Percentiles rank a stretch among this genome's conserved stretches.
phyloP scores from a whole-genome alignment of 1,140 invertebrate species.

The Drosophila serrata region DNA sequence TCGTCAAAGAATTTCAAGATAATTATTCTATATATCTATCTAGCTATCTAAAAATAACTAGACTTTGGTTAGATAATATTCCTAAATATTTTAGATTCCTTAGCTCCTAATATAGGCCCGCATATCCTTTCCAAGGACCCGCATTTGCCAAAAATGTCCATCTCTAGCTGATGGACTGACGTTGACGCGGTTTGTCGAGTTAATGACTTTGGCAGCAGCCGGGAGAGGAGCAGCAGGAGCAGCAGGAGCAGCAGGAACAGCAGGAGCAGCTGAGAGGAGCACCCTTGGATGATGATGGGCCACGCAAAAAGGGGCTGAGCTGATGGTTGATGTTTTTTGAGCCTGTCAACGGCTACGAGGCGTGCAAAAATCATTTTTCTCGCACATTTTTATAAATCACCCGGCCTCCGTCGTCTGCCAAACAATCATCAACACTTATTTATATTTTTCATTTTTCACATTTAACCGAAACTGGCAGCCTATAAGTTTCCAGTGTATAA shows the following conservation, averaged over 20 bases:
- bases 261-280: conserved; percentile 17
- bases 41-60: no score
- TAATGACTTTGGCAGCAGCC: conserved; percentile 77
- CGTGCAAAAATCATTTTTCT: conserved; percentile 83
- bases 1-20: no score
- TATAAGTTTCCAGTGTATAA: conserved; percentile 54
- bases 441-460: conserved; percentile 77
- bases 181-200: conserved; percentile 75
- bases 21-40: no score
- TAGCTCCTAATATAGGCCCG: not conserved
- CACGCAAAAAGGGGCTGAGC: conserved; percentile 6
- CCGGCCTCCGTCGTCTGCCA: conserved; percentile 15
- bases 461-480: conserved; percentile 66
- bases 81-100: not conserved
- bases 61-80: no score
- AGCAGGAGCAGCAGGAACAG: no score
- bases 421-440: conserved; percentile 70
- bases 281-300: conserved; percentile 29
- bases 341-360: conserved; percentile 67
- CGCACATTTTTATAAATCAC: conserved; percentile 67
- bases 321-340: conserved; percentile 24
- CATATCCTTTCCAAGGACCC: not conserved
- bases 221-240: conserved; percentile 21
- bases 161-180: conserved; percentile 37
- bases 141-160: conserved; percentile 8